These are phyloP conservation scores for Anableps anableps DNA, from an alignment of 2,797 vertebrate species.

Conservation along the genomic window DNA sequence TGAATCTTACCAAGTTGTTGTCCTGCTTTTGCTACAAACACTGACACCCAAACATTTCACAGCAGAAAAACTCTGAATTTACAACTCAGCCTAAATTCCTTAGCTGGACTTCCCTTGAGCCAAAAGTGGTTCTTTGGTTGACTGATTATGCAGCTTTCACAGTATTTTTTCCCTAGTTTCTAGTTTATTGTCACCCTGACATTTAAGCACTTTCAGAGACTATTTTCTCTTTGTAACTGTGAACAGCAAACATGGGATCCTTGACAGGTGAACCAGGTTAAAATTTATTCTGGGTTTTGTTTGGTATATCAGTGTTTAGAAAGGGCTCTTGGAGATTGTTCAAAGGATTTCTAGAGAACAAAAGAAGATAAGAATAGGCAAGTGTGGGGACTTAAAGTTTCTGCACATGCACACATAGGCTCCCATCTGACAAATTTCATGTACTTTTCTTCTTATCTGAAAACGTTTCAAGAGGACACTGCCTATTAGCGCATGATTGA, in stretches of 20 bases:
- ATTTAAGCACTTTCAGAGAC: background rate
- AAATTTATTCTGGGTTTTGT: conserved; percentile 23
- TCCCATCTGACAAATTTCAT: conserved; percentile 18
- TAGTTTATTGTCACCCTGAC: background rate
- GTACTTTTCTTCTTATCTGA: conserved; percentile 41
- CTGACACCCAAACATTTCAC: background rate
- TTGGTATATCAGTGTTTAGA: conserved; percentile 26
- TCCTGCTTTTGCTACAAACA: background rate
- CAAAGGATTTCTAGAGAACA: conserved; percentile 21
- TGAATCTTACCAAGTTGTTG: background rate
- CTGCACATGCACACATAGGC: background rate
- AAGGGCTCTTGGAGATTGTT: conserved; percentile 29
- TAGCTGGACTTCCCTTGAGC: background rate
- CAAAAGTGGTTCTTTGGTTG: background rate
- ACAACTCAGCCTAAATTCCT: background rate
- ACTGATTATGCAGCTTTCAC: background rate
- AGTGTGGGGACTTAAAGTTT: conserved; percentile 30
- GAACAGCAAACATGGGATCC: conserved; percentile 23
- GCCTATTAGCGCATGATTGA: conserved; percentile 71
- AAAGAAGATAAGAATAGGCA: conserved; percentile 37
- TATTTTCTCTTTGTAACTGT: conserved; percentile 22
- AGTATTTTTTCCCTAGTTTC: no score
- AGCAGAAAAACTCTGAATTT: conserved; percentile 1
- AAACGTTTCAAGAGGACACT: conserved; percentile 53
- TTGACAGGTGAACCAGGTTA: conserved; percentile 1